phyloP scores from a whole-genome alignment of 2,888 invertebrate genomes.

The Drosophila kanekoi region DNA sequence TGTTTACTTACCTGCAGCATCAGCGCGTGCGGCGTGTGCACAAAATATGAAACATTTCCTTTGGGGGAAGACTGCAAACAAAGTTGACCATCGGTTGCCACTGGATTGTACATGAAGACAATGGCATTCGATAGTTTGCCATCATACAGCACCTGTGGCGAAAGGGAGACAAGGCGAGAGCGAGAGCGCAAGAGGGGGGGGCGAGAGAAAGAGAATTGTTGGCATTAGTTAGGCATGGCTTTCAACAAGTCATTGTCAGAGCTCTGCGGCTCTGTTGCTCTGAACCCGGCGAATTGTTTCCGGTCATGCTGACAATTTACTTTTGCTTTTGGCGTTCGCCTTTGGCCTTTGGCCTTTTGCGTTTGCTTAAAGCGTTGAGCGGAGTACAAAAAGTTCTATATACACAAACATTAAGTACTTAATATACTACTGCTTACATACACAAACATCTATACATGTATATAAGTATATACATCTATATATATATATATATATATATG shows the following conservation, averaged over 20 bases:
- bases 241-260: slow-evolving; percentile 60
- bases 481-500: slow-evolving; percentile 10
- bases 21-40: slow-evolving; percentile 99
- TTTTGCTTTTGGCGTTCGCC: slow-evolving; percentile 32
- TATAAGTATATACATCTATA: slow-evolving; percentile 12
- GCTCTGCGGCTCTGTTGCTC: slow-evolving; percentile 13
- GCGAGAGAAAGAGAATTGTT: slow-evolving; percentile 17
- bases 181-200: neutral
- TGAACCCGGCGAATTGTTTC: slow-evolving; percentile 47
- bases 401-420: slow-evolving; percentile 19
- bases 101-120: slow-evolving; percentile 99
- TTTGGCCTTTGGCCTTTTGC: no score
- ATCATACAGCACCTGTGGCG: slow-evolving; percentile 96
- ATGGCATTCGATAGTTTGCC: slow-evolving; percentile 98
- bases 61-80: slow-evolving; percentile 99
- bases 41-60: slow-evolving; percentile 98
- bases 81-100: slow-evolving; percentile 99
- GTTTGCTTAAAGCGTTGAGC: slow-evolving; percentile 46
- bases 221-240: slow-evolving; percentile 48
- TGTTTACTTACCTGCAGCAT: slow-evolving; percentile 94
- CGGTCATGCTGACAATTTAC: slow-evolving; percentile 62
- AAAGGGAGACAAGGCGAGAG: slow-evolving; percentile 1
- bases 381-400: slow-evolving; percentile 21
- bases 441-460: slow-evolving; percentile 8
- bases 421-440: slow-evolving; percentile 9